Evolutionary conservation across 2,888 invertebrate genomes (phyloP), one percentile per base, ranked within the genome.

Genomic region (Pristionchus entomophagus): DNA sequence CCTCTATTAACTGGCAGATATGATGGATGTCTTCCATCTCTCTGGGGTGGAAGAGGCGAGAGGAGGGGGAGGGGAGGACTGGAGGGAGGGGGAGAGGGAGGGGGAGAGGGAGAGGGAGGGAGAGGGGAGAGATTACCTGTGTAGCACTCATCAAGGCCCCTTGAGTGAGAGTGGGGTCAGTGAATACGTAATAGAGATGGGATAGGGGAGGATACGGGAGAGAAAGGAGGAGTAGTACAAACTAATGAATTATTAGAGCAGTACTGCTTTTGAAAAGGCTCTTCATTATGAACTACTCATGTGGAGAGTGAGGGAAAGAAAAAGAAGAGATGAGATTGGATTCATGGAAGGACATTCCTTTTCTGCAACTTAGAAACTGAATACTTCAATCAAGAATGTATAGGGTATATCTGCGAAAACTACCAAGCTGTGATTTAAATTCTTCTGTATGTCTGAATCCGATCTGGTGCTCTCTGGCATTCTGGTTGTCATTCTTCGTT

Each of bases 71-170:
- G 77, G 77, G 38, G 80, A 49, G n/a, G n/a, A n/a, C n/a, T 26
- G 32, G 41, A 56, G 19, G 80, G 38, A 22, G 26, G 38, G 19
- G 59, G 29, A 45, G 82, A 38, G 45, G 32, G n/a, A 56, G 62
- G 32, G 35, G 29, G 22, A 22, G 32, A 22, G 32, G 59, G 73
- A 45, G 73, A 53, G 78, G 78, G 35, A 29, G 26, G 22, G 78
- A 41, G 41, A 26, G 17, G 77, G 26, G 78, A 22, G 51, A 49
- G 78, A 49, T 51, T 51, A 80, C 78, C 78, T 80, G 78, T 80
- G 78, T 51, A 80, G 51, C 73, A 73, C 78, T 80, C 78, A 80
- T 80, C 78, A 80, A 80, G 78, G 78, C 78, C 78, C 32, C 78
- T 80, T 35, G n/a, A n/a, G 10, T 22, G n/a, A 45, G 41, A 45